Conservation (phyloP, 1,140 invertebrate genomes). For the Platyscapa corneri region DNA sequence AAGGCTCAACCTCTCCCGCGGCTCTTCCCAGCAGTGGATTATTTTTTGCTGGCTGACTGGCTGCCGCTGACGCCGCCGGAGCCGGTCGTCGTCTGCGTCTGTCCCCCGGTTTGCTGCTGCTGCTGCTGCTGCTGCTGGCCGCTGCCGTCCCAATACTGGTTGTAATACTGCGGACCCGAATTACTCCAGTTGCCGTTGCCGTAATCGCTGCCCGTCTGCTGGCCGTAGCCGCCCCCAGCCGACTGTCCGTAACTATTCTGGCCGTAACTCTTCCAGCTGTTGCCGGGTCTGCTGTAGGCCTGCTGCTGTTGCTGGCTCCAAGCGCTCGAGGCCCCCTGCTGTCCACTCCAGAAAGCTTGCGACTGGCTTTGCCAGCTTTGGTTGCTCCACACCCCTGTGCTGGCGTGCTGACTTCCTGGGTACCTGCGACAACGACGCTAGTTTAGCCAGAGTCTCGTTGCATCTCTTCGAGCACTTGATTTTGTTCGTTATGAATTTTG, state of each 20-base stretch:
- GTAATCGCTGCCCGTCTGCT: conserved; percentile 61
- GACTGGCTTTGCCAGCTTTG: conserved; percentile 51
- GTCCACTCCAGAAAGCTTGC: conserved; percentile 54
- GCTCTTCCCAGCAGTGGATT: conserved; percentile 60
- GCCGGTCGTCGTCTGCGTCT: conserved; percentile 53
- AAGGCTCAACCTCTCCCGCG: conserved; percentile 55
- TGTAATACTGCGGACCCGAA: conserved; percentile 72
- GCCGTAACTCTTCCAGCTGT: conserved; percentile 69
- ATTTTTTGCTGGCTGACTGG: conserved; percentile 71
- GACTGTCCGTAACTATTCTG: conserved; percentile 64
- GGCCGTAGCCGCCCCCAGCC: conserved; percentile 59
- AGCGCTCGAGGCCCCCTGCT: conserved; percentile 59
- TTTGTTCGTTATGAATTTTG: too few relatives aligned
- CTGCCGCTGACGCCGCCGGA: conserved; percentile 52
- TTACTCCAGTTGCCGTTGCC: conserved; percentile 71
- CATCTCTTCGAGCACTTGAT: too few relatives aligned
- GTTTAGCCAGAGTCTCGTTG: not conserved
- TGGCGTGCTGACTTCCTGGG: conserved; percentile 53
- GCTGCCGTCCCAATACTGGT: conserved; percentile 67
- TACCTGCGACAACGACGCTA: conserved; percentile 29
- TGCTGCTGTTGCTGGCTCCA: conserved; percentile 54
- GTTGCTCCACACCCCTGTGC: conserved; percentile 42
- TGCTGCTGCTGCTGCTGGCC: conserved; percentile 42
- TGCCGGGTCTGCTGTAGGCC: conserved; percentile 60
- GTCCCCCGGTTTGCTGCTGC: conserved; percentile 47